Percentiles rank a stretch among this genome's conserved stretches.
Evolutionary conservation across 2,113 vertebrate genomes (phyloP).

Genomic region (Mobula hypostoma): DNA sequence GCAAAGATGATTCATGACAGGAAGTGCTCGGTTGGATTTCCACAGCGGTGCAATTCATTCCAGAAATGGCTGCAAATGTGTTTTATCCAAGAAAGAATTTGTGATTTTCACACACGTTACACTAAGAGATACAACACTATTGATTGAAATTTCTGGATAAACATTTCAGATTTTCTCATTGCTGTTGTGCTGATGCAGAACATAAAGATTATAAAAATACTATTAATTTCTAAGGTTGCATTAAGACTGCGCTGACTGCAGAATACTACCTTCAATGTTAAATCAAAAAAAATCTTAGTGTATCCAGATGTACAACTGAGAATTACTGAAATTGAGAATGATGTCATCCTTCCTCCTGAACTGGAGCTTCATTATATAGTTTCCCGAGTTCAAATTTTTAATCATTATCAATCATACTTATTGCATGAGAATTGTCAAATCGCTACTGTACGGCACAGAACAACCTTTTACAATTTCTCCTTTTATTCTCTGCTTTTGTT

Average conservation of each 20-base stretch:
- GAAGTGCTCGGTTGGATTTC: no score
- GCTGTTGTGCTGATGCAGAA: not conserved
- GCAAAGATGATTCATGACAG: no score
- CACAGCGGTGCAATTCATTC: no score
- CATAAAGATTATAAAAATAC: not conserved
- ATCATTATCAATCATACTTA: constrained; percentile 35
- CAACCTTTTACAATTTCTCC: not conserved
- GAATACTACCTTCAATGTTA: not conserved
- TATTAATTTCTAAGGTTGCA: constrained; percentile 11
- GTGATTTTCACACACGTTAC: no score
- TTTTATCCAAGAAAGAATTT: no score
- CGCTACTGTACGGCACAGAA: not conserved
- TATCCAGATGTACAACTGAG: not conserved
- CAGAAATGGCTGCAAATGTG: no score
- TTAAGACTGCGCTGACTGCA: not conserved
- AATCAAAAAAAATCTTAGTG: not conserved
- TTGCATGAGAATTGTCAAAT: constrained; percentile 32
- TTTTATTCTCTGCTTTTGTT: not conserved
- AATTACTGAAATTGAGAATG: constrained; percentile 28
- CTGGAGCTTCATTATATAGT: constrained; percentile 33
- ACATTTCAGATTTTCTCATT: constrained; percentile 8
- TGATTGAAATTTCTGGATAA: no score
- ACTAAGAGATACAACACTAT: no score
- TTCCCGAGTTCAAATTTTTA: constrained; percentile 26
- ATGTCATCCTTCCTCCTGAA: constrained; percentile 18